Conservation (phyloP, 2,797 vertebrate species). For the Leuciscus waleckii region DNA sequence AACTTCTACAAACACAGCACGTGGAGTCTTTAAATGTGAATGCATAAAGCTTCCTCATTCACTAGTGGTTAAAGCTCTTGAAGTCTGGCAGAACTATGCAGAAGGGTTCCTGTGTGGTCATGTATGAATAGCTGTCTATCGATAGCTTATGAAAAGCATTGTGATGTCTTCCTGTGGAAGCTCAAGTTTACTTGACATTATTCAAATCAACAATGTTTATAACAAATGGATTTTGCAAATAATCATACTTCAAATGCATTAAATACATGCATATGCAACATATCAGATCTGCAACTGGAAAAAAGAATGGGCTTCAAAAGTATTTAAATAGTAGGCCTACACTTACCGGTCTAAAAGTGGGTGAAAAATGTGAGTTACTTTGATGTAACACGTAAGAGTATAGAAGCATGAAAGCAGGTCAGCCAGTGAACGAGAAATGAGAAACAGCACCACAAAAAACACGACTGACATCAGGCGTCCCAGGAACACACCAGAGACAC, state of each 20-base stretch:
- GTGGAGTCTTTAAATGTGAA: not conserved
- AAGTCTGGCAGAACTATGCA: not conserved
- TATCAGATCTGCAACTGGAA: not conserved
- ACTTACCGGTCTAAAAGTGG: not conserved
- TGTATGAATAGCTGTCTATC: not conserved
- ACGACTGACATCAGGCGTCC: not conserved
- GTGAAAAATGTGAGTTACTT: not conserved
- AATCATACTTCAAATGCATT: not conserved
- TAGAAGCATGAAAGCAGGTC: constrained; percentile 43
- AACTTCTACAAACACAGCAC: not conserved
- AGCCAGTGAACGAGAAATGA: not conserved
- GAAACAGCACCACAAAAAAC: constrained; percentile 19
- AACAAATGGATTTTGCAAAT: not conserved
- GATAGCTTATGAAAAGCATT: not conserved
- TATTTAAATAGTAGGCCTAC: not conserved
- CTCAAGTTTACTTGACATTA: not conserved
- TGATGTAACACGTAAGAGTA: not conserved
- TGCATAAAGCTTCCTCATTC: not conserved
- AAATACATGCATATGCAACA: not conserved
- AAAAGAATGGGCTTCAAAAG: not conserved
- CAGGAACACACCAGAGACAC: not conserved
- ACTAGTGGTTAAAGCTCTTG: not conserved
- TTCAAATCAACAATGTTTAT: not conserved
- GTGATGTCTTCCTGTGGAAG: constrained; percentile 12
- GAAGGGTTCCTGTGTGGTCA: constrained; percentile 28